These are phyloP conservation scores for Pelecanus crispus DNA, from an alignment of 2,113 vertebrate species.

Conservation along the genomic window DNA sequence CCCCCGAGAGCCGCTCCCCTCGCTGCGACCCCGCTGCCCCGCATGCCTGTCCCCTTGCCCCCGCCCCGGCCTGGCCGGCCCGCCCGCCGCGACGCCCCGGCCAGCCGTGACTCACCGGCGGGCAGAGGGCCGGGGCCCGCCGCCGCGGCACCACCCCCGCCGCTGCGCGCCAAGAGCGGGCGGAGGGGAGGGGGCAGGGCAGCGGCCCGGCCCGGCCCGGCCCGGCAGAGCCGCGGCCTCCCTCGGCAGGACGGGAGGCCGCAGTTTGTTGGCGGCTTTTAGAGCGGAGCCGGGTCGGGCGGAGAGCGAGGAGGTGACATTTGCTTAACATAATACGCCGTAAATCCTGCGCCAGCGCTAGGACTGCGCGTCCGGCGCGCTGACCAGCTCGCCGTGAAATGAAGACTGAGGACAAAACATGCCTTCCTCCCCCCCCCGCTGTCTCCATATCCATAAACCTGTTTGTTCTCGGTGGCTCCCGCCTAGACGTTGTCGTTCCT, in stretches of 20 bases:
- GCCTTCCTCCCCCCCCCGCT: neutral
- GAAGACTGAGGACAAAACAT: neutral
- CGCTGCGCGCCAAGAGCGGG: neutral
- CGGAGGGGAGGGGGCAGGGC: slow-evolving; percentile 27
- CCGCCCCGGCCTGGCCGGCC: neutral
- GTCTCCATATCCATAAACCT: neutral
- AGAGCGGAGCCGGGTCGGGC: neutral
- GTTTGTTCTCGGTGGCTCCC: neutral
- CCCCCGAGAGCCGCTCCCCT: neutral
- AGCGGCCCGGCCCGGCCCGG: neutral
- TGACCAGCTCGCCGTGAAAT: neutral
- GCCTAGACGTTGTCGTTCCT: neutral
- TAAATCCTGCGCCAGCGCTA: neutral
- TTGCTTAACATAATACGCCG: neutral
- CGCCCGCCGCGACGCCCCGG: slow-evolving; percentile 71
- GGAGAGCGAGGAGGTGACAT: neutral
- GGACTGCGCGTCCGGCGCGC: neutral
- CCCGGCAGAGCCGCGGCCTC: neutral
- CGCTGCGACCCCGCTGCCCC: neutral
- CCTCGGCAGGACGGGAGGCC: neutral
- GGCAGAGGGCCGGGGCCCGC: neutral
- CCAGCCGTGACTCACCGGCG: slow-evolving; percentile 67
- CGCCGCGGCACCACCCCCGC: neutral
- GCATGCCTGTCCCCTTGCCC: neutral
- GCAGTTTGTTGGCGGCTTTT: neutral